Evolutionary conservation across 2,888 invertebrate species (phyloP).

Genomic region (Ellobium chinense): DNA sequence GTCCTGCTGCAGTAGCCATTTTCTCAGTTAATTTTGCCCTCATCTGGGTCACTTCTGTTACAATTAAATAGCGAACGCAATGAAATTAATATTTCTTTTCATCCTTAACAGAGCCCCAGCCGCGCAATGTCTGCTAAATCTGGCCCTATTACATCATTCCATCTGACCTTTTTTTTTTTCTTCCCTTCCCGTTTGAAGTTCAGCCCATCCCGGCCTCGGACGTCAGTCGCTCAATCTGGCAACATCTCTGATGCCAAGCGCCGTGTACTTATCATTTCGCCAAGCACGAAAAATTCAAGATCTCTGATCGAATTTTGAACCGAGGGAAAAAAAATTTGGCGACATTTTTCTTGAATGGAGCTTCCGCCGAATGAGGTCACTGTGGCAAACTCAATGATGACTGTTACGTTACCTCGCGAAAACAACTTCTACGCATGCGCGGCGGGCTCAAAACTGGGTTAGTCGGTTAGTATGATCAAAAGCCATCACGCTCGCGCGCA

Average conservation of each 20-base stretch:
- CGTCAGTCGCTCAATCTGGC: not conserved
- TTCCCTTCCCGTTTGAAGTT: conserved; percentile 11
- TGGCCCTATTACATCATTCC: not conserved
- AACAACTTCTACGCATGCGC: conserved; percentile 42
- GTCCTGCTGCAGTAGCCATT: too few species aligned
- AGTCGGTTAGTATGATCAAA: conserved; percentile 39
- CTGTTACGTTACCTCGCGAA: conserved; percentile 26
- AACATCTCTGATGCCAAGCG: not conserved
- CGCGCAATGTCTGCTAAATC: not conserved
- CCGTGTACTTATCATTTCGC: too few species aligned
- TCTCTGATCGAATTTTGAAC: not conserved
- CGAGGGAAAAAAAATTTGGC: not conserved
- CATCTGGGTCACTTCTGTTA: too few species aligned
- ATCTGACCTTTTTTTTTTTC: not conserved
- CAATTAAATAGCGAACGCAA: too few species aligned
- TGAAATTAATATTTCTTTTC: too few species aligned
- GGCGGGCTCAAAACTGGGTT: conserved; percentile 24
- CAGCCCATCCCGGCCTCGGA: not conserved
- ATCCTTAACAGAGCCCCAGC: conserved; percentile 14
- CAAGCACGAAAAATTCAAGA: too few species aligned
- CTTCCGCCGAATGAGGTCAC: conserved; percentile 18
- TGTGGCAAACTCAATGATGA: conserved; percentile 31
- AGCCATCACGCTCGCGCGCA: too few species aligned
- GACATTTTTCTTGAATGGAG: conserved; percentile 28
- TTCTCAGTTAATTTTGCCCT: too few species aligned